Evolutionary conservation across 2,888 invertebrate genomes (phyloP).

Genomic region (Hyalella azteca): DNA sequence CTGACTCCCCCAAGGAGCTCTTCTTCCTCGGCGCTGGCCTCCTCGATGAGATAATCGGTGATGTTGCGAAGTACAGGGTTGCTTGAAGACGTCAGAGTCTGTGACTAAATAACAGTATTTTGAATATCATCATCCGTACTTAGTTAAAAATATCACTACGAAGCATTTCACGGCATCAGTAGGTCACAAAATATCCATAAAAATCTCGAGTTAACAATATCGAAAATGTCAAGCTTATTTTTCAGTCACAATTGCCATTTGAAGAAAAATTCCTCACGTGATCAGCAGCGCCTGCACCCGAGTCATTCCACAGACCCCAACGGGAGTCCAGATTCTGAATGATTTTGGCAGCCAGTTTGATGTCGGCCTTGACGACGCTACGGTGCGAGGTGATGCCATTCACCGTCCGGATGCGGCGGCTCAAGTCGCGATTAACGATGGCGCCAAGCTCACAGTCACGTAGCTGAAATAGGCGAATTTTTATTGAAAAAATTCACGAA

Average conservation of each 20-base stretch:
- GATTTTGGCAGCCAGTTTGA: conserved; percentile 88
- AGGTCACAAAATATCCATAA: no score
- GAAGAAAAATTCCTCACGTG: no score
- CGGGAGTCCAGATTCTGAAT: conserved; percentile 88
- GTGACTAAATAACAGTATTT: not conserved
- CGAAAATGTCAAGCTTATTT: no score
- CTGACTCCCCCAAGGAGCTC: conserved; percentile 74
- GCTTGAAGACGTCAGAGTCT: conserved; percentile 58
- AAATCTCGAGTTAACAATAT: no score
- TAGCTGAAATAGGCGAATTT: conserved; percentile 66
- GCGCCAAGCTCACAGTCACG: conserved; percentile 91
- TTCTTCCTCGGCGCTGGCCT: conserved; percentile 97
- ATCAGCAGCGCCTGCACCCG: conserved; percentile 61
- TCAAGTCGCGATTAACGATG: conserved; percentile 95
- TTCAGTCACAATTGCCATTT: no score
- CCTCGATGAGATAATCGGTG: conserved; percentile 96
- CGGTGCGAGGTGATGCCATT: conserved; percentile 90
- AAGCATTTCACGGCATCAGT: no score
- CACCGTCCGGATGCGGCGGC: conserved; percentile 88
- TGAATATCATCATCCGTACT: no score
- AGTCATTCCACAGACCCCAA: conserved; percentile 77
- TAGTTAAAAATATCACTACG: no score
- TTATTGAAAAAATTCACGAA: not conserved
- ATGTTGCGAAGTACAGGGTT: conserved; percentile 96
- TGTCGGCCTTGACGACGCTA: conserved; percentile 86